phyloP scores from a whole-genome alignment of 2,797 vertebrate genomes.

The Meda fulgida region DNA sequence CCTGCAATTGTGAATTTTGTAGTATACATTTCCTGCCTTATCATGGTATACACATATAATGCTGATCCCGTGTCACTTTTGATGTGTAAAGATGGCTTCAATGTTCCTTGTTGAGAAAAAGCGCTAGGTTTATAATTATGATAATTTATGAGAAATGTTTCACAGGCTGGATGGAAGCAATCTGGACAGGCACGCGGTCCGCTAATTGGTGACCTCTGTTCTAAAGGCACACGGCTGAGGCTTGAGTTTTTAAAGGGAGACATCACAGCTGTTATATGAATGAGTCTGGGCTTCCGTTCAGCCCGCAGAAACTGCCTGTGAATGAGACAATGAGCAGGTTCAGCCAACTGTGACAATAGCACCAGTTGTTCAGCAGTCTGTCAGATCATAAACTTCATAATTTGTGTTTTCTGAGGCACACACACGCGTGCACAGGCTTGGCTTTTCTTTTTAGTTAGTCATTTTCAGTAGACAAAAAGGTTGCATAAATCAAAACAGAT shows the following conservation, averaged over 20 bases:
- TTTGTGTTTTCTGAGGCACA: conserved; percentile 23
- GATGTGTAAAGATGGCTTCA: background rate
- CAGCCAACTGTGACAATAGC: conserved; percentile 47
- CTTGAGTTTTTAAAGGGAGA: conserved; percentile 34
- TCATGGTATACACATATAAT: background rate
- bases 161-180: background rate
- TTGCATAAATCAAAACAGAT: conserved; percentile 52
- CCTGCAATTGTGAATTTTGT: background rate
- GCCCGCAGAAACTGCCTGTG: conserved; percentile 29
- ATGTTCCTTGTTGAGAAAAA: background rate
- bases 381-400: conserved; percentile 47
- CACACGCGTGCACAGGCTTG: background rate
- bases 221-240: conserved; percentile 7
- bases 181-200: background rate
- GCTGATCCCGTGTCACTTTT: background rate
- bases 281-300: conserved; percentile 40
- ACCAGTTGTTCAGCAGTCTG: conserved; percentile 50
- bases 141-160: conserved; percentile 37
- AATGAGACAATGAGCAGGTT: conserved; percentile 45
- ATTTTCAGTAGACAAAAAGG: conserved; percentile 47
- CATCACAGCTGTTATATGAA: conserved; percentile 43
- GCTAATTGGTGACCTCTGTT: conserved; percentile 34
- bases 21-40: background rate
- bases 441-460: conserved; percentile 37
- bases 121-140: background rate